Base-by-base conservation (phyloP, 2,888 invertebrate genomes). In the Boloria euphrosyne region DNA sequence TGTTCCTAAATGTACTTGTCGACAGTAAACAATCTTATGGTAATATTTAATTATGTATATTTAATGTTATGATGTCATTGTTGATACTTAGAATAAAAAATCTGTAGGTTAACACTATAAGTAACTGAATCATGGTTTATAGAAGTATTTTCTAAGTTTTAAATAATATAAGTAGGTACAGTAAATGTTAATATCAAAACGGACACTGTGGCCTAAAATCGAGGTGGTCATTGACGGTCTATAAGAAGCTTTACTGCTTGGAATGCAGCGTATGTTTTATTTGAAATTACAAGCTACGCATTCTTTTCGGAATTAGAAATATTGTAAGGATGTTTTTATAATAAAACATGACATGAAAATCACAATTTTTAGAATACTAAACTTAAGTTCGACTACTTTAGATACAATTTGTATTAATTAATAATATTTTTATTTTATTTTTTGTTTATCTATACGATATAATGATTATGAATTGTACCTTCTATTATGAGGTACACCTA, bases 131-230 rank as follows among this genome's bases (percentile, higher is more conserved):
- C 86, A 87, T 84, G 78, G 76, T 75, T 77, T 75, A 79, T 80
- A 78, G 80, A 79, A 75, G 80, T 76, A 80, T 77, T 78, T 77
- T 78, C 81, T 76, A 79, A 78, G 78, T 82, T 84, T 84, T 84
- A 76, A 84, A 89, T 86, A 87, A 87, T 85, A 80, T 10, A 10
- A 38, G 10, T 22, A 22, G 22, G 22, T 78, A 74, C 77, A 79
- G 78, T 81, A 82, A 83, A 83, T 78, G 79, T 81, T 80, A 76
- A 79, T 70, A 74, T 67, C 74, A 76, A 81, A 80, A 79, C 72
- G 77, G 86, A 86, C 89, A 87, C 82, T 79, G 75, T 76, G 74
- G 75, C 78, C 81, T 75, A 80, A 81, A 83, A 78, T 81, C 81
- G 83, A 82, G 87, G 84, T 84, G 82, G 74, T 68, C 67, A 73